Evolutionary conservation across 2,113 vertebrate genomes (phyloP), one percentile per base, ranked within the genome.

Genomic region (Pogona vitticeps): DNA sequence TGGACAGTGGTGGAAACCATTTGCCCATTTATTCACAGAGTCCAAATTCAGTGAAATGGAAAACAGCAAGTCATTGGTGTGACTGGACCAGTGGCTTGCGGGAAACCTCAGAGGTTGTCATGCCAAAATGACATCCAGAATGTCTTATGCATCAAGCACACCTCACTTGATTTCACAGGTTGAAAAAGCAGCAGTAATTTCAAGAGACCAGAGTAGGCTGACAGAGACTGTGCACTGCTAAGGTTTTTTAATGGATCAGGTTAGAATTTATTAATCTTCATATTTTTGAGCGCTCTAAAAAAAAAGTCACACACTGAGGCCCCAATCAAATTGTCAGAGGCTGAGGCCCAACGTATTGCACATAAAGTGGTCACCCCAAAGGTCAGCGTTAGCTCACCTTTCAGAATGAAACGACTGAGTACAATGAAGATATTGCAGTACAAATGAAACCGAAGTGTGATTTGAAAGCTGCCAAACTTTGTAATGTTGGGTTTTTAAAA

Each of bases 1-100:
- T 79, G 23, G 59, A 91, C 92, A 92, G 91, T 94, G 91, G 92
- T 94, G 26, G 85, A 88, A 91, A 91, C 92, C 70, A 71, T 89
- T 92, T 93, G 93, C 86, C 80, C 52, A 88, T 93, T 93, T 92
- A 94, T 93, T 90, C 20, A 81, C 71, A 92, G 90, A 88, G 94
- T 94, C 94, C 92, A 93, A 91, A 87, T 86, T 94, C 95, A 94
- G 95, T 93, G 94, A 95, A 96, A 95, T 91, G 93, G 88, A 85
- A 95, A 94, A 89, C 96, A 96, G 95, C 94, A 93, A 93, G 94
- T 92, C 92, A 93, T 91, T 85, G 92, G 93, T 95, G 93, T 93
- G 90, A 87, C 90, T 72, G 2, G 88, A 88, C 92, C 92, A 88
- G 88, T 92, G 89, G 89, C 88, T 80, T 82, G 73, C 80, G 88